These are phyloP conservation scores for Thymelicus sylvestris DNA, from an alignment of 2,888 invertebrate genomes.

Conservation along the genomic window DNA sequence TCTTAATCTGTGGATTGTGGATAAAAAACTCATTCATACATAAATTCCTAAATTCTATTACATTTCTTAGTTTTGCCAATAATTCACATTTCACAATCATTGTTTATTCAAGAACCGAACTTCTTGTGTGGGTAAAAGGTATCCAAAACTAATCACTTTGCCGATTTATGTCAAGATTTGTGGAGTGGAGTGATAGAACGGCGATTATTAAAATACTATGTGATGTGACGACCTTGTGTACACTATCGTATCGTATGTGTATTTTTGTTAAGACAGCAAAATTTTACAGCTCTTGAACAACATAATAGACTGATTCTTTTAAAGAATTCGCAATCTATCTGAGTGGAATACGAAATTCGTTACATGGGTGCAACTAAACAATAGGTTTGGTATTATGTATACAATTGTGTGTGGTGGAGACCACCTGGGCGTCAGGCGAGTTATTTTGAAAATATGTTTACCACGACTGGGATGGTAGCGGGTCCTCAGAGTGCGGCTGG, in stretches of 20 bases:
- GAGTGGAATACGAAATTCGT: slow-evolving; percentile 25
- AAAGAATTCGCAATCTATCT: slow-evolving; percentile 1
- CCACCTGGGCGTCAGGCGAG: slow-evolving; percentile 75
- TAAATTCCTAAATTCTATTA: not conserved
- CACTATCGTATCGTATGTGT: slow-evolving; percentile 51
- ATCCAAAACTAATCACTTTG: slow-evolving; percentile 5
- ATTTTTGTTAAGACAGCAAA: slow-evolving; percentile 51
- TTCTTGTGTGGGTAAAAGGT: slow-evolving; percentile 12
- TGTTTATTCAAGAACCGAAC: not conserved
- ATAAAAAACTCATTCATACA: not conserved
- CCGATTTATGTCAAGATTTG: slow-evolving; percentile 23
- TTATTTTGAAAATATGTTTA: slow-evolving; percentile 66
- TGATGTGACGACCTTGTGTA: slow-evolving; percentile 70
- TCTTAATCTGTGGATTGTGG: too few relatives aligned
- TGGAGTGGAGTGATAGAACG: slow-evolving; percentile 44
- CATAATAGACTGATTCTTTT: not conserved
- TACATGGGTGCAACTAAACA: slow-evolving; percentile 53
- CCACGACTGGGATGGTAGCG: slow-evolving; percentile 76
- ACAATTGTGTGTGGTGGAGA: slow-evolving; percentile 69
- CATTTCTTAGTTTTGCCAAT: slow-evolving; percentile 4
- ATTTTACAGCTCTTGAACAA: slow-evolving; percentile 17
- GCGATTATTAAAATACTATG: slow-evolving; percentile 48
- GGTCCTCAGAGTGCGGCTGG: slow-evolving; percentile 76
- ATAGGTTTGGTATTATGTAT: slow-evolving; percentile 72
- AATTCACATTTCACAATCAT: slow-evolving; percentile 10